These are phyloP conservation scores for Lithophane leautieri DNA, from an alignment of 2,888 invertebrate genomes.

Conservation along the genomic window DNA sequence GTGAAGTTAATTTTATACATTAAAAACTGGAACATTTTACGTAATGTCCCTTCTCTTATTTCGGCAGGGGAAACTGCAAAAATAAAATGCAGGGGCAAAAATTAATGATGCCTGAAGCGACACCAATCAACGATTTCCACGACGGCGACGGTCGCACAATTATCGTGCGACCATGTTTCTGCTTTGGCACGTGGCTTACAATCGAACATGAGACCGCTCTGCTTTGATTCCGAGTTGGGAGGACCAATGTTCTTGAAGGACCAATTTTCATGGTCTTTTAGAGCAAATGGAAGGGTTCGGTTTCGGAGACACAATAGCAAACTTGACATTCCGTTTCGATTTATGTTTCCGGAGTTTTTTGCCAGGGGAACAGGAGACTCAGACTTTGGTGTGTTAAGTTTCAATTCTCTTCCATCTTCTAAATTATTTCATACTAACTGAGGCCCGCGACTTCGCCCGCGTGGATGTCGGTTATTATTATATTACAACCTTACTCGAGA, in stretches of 20 bases:
- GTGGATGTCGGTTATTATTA: too few relatives aligned
- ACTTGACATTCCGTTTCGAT: not conserved
- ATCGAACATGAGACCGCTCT: slow-evolving; percentile 27
- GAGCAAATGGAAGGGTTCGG: not conserved
- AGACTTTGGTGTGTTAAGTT: not conserved
- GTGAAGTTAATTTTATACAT: slow-evolving; percentile 26
- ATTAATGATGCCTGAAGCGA: slow-evolving; percentile 61
- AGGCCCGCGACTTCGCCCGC: too few relatives aligned
- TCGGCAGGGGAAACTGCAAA: slow-evolving; percentile 34
- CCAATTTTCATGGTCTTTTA: slow-evolving; percentile 1
- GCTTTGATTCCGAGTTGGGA: not conserved
- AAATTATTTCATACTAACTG: not conserved
- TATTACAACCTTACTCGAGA: too few relatives aligned
- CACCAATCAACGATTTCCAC: slow-evolving; percentile 59
- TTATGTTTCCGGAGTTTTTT: too few relatives aligned
- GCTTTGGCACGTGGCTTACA: slow-evolving; percentile 17
- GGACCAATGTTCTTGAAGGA: not conserved
- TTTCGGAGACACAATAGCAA: not conserved
- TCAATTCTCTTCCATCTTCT: not conserved
- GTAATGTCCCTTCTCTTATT: slow-evolving; percentile 29
- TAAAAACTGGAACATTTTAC: slow-evolving; percentile 27
- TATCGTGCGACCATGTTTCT: slow-evolving; percentile 48
- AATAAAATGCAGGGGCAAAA: slow-evolving; percentile 58
- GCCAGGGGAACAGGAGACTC: not conserved
- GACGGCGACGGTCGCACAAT: slow-evolving; percentile 22